Evolutionary conservation across 2,113 vertebrate species (phyloP), one percentile per base, ranked within the genome.

Genomic region (Hippocampus comes): DNA sequence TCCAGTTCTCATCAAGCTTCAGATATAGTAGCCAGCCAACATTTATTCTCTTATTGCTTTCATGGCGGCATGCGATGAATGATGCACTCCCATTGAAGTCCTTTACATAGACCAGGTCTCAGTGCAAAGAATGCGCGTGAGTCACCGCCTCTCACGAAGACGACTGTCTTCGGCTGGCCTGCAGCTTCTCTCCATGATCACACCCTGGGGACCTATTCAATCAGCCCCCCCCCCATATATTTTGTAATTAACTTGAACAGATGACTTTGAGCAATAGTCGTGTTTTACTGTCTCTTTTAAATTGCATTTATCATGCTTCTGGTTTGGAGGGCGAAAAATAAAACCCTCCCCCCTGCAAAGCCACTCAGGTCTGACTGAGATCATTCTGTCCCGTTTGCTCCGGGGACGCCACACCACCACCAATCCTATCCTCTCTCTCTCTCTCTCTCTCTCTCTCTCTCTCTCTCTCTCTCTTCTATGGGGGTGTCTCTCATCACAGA

Each of bases 61-160:
- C 49, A 81, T 71, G 68, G 70, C 41, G 49, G 67, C 60, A n/a
- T 9, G 12, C 56, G 73, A 88, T 89, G 88, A 88, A 88, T 88
- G 86, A 88, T 83, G 66, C n/a, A 53, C 1, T 3, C 80, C 80
- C 72, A 72, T 81, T 84, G 72, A 75, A 84, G 84, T 83, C 72
- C 78, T 88, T 92, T 90, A 92, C 88, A 87, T 82, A 92, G 87
- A 89, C 89, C 91, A 93, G 90, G 88, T 88, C 88, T 82, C 78
- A 59, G 66, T 82, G 83, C 27, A 70, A 85, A 84, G 86, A 91
- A 88, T 90, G 87, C 72, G 73, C 83, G 80, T 88, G 86, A 91
- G 86, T 89, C 88, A 91, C 81, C 57, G 78, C 79, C 73, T 60
- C 82, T 86, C 83, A 78, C 73, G 61, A 38, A 38, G 78, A 80